Conservation (phyloP, 2,113 vertebrate species). For the Okapia johnstoni region DNA sequence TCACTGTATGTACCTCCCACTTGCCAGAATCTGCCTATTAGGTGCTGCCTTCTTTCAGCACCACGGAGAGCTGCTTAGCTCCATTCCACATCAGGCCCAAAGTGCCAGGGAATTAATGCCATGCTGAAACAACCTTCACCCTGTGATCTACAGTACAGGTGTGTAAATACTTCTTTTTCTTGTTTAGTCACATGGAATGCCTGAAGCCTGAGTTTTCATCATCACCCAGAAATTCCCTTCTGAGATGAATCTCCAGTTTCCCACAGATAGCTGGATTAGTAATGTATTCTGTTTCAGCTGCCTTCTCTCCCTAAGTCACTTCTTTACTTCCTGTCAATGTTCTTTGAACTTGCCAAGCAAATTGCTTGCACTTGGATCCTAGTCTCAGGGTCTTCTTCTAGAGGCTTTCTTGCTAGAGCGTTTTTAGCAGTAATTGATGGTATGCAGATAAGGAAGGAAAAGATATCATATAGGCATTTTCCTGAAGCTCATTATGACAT, state of each 20-base stretch:
- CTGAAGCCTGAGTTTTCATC: not conserved
- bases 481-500: not conserved
- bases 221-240: not conserved
- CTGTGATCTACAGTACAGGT: not conserved
- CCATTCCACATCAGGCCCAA: fast-evolving
- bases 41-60: not conserved
- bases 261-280: not conserved
- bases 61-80: not conserved
- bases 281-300: not conserved
- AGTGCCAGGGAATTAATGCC: not conserved
- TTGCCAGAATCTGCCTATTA: not conserved
- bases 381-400: not conserved
- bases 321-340: not conserved
- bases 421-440: not conserved
- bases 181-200: not conserved
- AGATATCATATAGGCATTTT: not conserved
- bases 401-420: not conserved
- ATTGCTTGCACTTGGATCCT: not conserved
- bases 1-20: not conserved
- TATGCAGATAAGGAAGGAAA: not conserved
- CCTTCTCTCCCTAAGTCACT: not conserved
- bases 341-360: not conserved
- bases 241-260: not conserved
- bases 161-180: not conserved
- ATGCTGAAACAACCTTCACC: not conserved